Base-by-base conservation (phyloP, 2,797 vertebrate genomes). In the Clarias platycephalus region DNA sequence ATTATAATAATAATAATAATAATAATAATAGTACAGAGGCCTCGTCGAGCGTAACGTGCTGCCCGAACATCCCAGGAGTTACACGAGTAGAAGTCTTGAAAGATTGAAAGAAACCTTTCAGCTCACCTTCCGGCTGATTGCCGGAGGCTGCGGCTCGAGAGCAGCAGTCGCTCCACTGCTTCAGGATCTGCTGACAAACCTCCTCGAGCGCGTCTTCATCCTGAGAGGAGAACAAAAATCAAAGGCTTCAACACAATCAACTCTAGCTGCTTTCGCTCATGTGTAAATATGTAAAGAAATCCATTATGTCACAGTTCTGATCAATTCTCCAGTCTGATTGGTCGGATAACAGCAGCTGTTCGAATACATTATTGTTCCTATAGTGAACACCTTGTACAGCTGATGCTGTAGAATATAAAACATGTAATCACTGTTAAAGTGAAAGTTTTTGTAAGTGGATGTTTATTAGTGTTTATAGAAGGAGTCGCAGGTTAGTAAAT, bases 171-270 rank as follows among this genome's bases (percentile, higher is more conserved):
- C 94, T 93, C 98, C 98, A 99, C 83, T 95, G 95, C 75, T 94
- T 88, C 74, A 98, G 94, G 60, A 99, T 97, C 91, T 98, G 95
- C 88, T 93, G 95, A 92, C 98, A 99, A 81, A 97, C 94, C 31
- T 95, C 95, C 1, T 94, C 94, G 58, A 97, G 85, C 0, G 93
- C 89, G 85, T 97, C 97, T 92, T 98, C 98, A 72, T 97, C 97
- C 98, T 99, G 85, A 85, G 83, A 89, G 44, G 88, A 89, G 37
- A 86, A 31, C 2, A 84, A 24, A 12, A 85, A 37, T 34, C 18
- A 15, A 24, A 34, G 0, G 1, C n/a, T 53, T 75, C 1, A 5
- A 40, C 40, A 13, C 68, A 16, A 26, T n/a, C 26, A 20, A 20
- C 5, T 57, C 10, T 0, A 20, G 53, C 72, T 31, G 16, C n/a